Evolutionary conservation across 1,140 invertebrate species (phyloP).

Genomic region (Chymomyza costata): DNA sequence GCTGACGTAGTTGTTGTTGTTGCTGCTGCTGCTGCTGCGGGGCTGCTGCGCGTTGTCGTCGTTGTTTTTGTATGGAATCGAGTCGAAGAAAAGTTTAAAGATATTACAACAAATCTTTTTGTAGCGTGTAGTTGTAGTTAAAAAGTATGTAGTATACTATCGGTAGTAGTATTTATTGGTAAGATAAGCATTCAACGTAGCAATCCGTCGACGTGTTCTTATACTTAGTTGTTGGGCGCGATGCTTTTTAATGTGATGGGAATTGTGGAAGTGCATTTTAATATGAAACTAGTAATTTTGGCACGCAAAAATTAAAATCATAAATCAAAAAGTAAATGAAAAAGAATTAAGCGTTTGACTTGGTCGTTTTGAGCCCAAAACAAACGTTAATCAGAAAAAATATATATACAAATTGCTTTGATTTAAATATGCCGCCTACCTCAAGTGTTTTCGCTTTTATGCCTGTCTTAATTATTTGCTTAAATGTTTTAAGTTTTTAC

Average conservation of each 20-base stretch:
- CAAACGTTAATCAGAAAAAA: neutral
- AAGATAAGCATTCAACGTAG: slow-evolving; percentile 1
- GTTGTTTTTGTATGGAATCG: slow-evolving; percentile 54
- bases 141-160: slow-evolving; percentile 3
- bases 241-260: neutral
- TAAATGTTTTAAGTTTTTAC: slow-evolving; percentile 51
- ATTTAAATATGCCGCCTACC: slow-evolving; percentile 42
- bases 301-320: too few species aligned
- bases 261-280: neutral
- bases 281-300: too few species aligned
- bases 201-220: slow-evolving; percentile 15
- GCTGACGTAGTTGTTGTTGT: slow-evolving; percentile 27
- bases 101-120: slow-evolving; percentile 57
- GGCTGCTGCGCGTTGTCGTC: slow-evolving; percentile 28
- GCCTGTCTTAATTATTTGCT: slow-evolving; percentile 2
- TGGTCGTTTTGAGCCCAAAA: too few species aligned
- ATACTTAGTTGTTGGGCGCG: slow-evolving; percentile 3
- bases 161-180: slow-evolving; percentile 17
- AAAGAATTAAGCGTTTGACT: neutral
- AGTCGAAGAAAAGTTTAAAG: slow-evolving; percentile 62
- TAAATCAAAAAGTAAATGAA: slow-evolving; percentile 11
- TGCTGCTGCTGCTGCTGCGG: slow-evolving; percentile 30
- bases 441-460: slow-evolving; percentile 41
- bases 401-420: slow-evolving; percentile 26
- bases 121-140: neutral